Base-by-base conservation (phyloP, 1,140 invertebrate genomes). In the Cydia fagiglandana region DNA sequence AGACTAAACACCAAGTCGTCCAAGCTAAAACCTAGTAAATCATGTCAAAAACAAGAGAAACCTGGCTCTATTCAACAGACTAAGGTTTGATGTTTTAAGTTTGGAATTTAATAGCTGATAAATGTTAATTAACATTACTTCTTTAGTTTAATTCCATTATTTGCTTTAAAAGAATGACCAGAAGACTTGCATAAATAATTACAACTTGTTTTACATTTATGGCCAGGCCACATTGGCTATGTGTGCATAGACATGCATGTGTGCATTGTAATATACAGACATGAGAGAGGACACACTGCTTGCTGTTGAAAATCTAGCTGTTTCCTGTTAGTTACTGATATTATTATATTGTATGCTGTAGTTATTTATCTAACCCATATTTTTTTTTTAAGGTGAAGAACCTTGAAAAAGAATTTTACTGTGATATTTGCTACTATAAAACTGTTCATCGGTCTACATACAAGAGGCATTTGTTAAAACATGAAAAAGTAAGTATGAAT, bases 401-500 rank as follows among this genome's bases (percentile, higher is more conserved):
- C 30, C 34, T 47, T 47, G 9, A 7, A 13, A 75, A 28, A 28
- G 75, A 66, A 76, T 76, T 64, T 74, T 17, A 77, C 28, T 77
- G 76, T 64, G 38, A 45, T 17, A 41, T 64, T 17, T 77, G 76
- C 56, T 4, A 64, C 12, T 77, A 77, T 17, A 77, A 73, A 73
- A 64, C 73, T 74, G 53, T 64, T 12, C 30, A 77, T 17, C 15
- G 15, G 15, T 38, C 68, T 34, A 77, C 70, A 41, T 73, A 73
- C 56, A 28, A 73, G 13, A 77, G 73, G 30, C 76, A 77, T 73
- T 50, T 73, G 24, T 9, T 73, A 30, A 73, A 15, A 77, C 76
- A 77, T 66, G 53, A 77, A 45, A 64, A 77, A 66, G 76, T 77
- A 77, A 73, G 76, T 53, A 24, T 61, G 28, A 45, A 24, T 24